Base-by-base conservation (phyloP, 64 coral and sea anemone species). In the Pachyseris speciosa region DNA sequence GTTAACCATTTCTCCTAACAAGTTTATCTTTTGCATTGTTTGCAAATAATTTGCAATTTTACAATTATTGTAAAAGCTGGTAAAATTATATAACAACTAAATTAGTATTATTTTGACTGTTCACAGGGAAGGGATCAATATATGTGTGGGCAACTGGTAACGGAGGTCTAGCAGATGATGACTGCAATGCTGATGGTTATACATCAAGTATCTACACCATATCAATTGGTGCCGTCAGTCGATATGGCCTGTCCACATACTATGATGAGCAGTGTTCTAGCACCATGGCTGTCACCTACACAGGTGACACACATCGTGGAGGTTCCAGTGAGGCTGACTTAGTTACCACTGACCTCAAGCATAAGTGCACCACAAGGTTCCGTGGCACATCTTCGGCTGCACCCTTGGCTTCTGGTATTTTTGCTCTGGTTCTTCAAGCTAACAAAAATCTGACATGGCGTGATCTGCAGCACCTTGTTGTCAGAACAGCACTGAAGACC, bases 81-180 rank as follows among this genome's bases (percentile, higher is more conserved):
- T 58, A 4, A 16, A 20, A 20, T 25, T 25, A 25, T 17, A 6
- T 24, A 27, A 27, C 4, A 27, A 5, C n/a, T 61, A 61, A 61
- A 61, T 58, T 3, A 26, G 22, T n/a, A n/a, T n/a, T n/a, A n/a
- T 74, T 10, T 72, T 15, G 34, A 31, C 31, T 33, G 71, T 69
- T 31, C 69, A 0, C 53, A 99, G 97, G 97, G 24, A 93, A 95
- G 47, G 97, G 97, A 13, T 89, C 85, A 7, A 90, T 99, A 64
- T 99, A 87, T 81, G 97, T 99, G 16, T 99, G 97, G 97, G 97
- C 97, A 7, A 99, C 97, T 72, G 97, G 97, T 19, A 99, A 99
- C 64, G 97, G 97, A 42, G 97, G 97, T 69, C 67, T 99, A 34
- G 90, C 95, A 45, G 93, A 95, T 34, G 97, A 99, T 38, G 94